Evolutionary conservation across 2,797 vertebrate genomes (phyloP), one percentile per base, ranked within the genome.

Genomic region (Syngnathus acus): DNA sequence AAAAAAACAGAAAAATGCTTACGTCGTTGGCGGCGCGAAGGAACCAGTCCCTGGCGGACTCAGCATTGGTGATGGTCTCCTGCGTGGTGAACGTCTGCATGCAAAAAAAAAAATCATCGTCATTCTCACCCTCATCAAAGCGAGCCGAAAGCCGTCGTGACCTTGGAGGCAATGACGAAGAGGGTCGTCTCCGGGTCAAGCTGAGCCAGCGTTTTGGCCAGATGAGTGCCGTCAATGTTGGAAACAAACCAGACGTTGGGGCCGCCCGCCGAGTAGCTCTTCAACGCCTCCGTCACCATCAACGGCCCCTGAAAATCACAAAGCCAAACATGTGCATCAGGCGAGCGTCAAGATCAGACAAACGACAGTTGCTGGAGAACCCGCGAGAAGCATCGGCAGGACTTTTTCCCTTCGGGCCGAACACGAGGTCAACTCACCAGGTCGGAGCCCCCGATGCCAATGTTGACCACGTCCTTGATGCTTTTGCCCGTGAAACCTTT

Each of bases 31-130:
- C 94, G 0, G 90, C 68, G 65, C 65, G 58, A 2, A 99, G 87
- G 86, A 99, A 93, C 97, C 97, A 99, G 17, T 97, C 96, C 70
- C 91, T 94, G 8, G 96, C 97, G 0, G 96, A 97, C 81, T 98
- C 96, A 0, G 96, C 97, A 0, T 99, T 99, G 10, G 97, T 99
- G 89, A 99, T 99, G 9, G 97, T 99, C 88, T 99, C 97, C 78
- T 98, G 96, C 6, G 96, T 98, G 78, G 97, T 99, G 71, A 98
- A 99, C 1, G 97, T 98, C 97, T 99, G 82, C 26, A 19, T 10
- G 16, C 11, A n/a, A 39, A 13, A 55, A 6, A 19, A 13, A 4
- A 14, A 11, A 16, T 19, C 38, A 40, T 19, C 3, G 17, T 37
- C 43, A 16, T 16, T 14, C 4, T 50, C 47, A 19, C 8, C 47